Base-by-base conservation (phyloP, 2,888 invertebrate genomes). In the Lithophane ornitopus region DNA sequence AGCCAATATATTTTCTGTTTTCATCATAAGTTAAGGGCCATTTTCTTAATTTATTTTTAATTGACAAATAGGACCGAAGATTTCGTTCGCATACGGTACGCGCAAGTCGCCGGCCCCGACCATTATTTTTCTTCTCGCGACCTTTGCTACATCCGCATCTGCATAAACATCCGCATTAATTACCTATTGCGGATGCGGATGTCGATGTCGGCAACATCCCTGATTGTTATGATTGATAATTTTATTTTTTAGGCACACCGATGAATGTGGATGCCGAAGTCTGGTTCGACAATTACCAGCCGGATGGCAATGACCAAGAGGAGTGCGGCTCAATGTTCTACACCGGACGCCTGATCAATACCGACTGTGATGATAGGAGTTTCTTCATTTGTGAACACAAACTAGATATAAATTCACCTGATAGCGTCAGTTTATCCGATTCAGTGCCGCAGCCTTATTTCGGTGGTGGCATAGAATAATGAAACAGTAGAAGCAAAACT, bases 381-480 rank as follows among this genome's bases (percentile, higher is more conserved):
- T 92, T 94, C 88, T 95, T 94, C 78, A 93, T 95, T 69, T 95
- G 95, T 76, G 95, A 95, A 88, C 93, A 93, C 71, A 93, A 94
- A 41, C 28, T 54, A n/a, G n/a, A 61, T 26, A 11, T 19, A 9
- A 41, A 9, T 19, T 46, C 39, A 41, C 70, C 70, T 12, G 46
- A 0, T 16, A 70, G 26, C n/a, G 0, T 9, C 54, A 56, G 28
- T 70, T 62, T 26, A 44, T 1, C 34, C 3, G 16, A 49, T 62
- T 78, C 54, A 26, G 49, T 68, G 2, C 77, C 26, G 26, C 22
- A 41, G n/a, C 76, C 76, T 19, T 77, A 78, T 78, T 41, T 78
- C 2, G 76, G 78, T 41, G 54, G 39, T 56, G 78, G 70, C 19
- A 44, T 71, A 16, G 78, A 78, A 14, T 16, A 78, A 62, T 41